Percentiles rank a stretch among this genome's conserved stretches.
phyloP scores from a whole-genome alignment of 2,888 invertebrate genomes.

The Leptinotarsa rubiginosa region DNA sequence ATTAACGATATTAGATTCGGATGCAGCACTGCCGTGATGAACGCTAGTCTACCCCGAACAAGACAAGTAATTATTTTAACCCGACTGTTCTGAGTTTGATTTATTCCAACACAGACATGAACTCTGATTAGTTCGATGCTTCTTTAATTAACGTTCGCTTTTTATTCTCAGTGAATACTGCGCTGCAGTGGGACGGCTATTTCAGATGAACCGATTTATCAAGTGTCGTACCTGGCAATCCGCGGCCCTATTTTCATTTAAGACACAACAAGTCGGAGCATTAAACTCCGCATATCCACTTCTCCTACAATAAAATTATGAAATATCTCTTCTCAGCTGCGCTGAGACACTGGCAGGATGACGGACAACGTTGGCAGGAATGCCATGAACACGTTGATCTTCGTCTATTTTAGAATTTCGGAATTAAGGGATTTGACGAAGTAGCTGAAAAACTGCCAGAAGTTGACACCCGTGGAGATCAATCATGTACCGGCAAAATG shows the following conservation, averaged over 20 bases:
- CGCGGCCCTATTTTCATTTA: conserved; percentile 51
- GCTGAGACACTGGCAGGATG: conserved; percentile 18
- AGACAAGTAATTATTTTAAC: conserved; percentile 68
- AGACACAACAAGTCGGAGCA: conserved; percentile 38
- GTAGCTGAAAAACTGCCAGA: no score
- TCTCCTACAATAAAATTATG: conserved; percentile 39
- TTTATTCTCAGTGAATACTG: conserved; percentile 61
- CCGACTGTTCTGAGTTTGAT: conserved; percentile 67
- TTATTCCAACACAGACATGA: conserved; percentile 67
- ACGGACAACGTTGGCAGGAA: conserved; percentile 7
- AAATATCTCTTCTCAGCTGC: conserved; percentile 32
- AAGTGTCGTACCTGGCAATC: conserved; percentile 58
- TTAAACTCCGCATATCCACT: conserved; percentile 39
- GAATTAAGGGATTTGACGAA: no score
- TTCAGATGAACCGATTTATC: conserved; percentile 61
- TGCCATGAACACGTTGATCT: not conserved
- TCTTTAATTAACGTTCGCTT: conserved; percentile 67
- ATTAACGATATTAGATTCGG: conserved; percentile 68
- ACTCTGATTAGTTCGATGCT: conserved; percentile 68
- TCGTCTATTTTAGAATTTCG: conserved; percentile 1
- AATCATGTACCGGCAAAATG: no score
- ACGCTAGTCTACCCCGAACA: conserved; percentile 65
- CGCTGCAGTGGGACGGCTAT: conserved; percentile 57
- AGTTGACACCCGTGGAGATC: no score
- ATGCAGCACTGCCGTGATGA: conserved; percentile 66